Evolutionary conservation across 2,888 invertebrate species (phyloP), one percentile per base, ranked within the genome.

Genomic region (Pristionchus japonicus): DNA sequence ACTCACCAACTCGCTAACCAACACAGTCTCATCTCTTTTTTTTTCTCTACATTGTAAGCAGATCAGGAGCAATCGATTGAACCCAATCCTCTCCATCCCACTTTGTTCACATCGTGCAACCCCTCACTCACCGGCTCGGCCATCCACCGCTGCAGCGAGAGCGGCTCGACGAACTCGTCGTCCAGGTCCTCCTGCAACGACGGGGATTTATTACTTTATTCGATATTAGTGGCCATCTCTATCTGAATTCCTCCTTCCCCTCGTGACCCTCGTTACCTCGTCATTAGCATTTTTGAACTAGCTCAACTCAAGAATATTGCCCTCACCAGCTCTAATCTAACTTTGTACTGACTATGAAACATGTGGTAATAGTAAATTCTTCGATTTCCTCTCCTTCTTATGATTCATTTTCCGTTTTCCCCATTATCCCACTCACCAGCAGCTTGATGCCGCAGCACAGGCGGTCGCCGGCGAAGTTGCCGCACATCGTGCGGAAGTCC

Each of bases 41-140:
- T n/a, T n/a, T n/a, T n/a, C n/a, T n/a, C n/a, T n/a, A n/a, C n/a
- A n/a, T 49, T 9, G 17, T 49, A 9, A 13, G 49, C 49, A 49
- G 17, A 61, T 23, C 23, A 61, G 3, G 9, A 61, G 23, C 61
- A 20, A 61, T 61, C 1, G 27, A 61, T 61, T 27, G 27, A 2
- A 23, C 20, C 61, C n/a, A n/a, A n/a, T n/a, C 47, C 47, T 9
- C 13, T 13, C 47, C 47, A 47, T 47, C 47, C 47, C 47, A 47
- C 13, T 47, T 47, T n/a, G n/a, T n/a, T n/a, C n/a, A n/a, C n/a
- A n/a, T n/a, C n/a, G n/a, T n/a, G n/a, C n/a, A n/a, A n/a, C n/a
- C n/a, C n/a, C n/a, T 20, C 17, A 86, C 86, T 97, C 1, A 99
- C 96, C 13, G 98, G 98, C 95, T 99, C 99, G 1, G 98, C 98